Evolutionary conservation across 2,113 vertebrate genomes (phyloP).

Genomic region (Eulemur macaco): DNA sequence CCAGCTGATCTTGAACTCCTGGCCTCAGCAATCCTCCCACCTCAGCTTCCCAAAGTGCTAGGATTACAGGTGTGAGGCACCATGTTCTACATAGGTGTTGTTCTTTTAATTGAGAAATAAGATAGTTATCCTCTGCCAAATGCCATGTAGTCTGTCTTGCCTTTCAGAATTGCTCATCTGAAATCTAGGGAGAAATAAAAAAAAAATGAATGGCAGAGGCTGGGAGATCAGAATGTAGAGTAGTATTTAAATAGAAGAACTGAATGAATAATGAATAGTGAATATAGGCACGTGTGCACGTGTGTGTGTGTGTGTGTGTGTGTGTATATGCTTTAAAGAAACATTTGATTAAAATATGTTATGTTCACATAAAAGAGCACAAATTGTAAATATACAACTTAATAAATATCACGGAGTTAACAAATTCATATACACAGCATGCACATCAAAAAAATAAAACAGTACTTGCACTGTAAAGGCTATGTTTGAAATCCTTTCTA

Average conservation of each 20-base stretch:
- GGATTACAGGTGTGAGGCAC: too few relatives aligned
- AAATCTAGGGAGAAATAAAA: not conserved
- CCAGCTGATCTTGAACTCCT: too few relatives aligned
- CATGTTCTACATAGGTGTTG: too few relatives aligned
- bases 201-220: not conserved
- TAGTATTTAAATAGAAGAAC: not conserved
- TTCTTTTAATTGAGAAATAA: not conserved
- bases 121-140: not conserved
- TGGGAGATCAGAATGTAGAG: not conserved
- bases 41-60: too few relatives aligned
- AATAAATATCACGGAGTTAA: not conserved
- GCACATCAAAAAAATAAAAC: not conserved
- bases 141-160: not conserved
- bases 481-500: not conserved
- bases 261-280: not conserved
- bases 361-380: not conserved
- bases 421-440: not conserved
- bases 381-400: not conserved
- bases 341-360: not conserved
- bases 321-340: not conserved
- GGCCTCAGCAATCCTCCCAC: too few relatives aligned
- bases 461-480: not conserved
- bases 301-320: fast-evolving
- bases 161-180: not conserved
- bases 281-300: not conserved